Evolutionary conservation across 1,140 invertebrate genomes (phyloP), one percentile per base, ranked within the genome.

Genomic region (Microplitis mediator): DNA sequence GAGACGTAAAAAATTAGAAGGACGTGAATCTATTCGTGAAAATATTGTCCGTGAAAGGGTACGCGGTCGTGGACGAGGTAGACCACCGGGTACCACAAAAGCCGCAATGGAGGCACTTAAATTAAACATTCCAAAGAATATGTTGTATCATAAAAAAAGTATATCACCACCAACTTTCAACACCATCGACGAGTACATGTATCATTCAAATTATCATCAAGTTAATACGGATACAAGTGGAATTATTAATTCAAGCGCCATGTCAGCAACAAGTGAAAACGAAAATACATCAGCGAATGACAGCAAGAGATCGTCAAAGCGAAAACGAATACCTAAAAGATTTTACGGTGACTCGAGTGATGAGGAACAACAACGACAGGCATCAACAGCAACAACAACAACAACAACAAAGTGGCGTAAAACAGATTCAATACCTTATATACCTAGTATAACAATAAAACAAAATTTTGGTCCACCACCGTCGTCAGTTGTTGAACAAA

Each of bases 321-420:
- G 94, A 34, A 90, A 92, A 80, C 86, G 93, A 34, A 91, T 94
- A 35, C 94, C 93, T 5, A 95, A 94, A 79, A 93, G 92, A 78
- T 95, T 95, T 80, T 95, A 95, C 79, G 94, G 93, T 2, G 95
- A 95, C 81, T 93, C 93, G 0, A 95, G 93, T 79, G 93, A 94
- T 75, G 94, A 95, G 76, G 94, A 95, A 74, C 82, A 87, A 11
- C 90, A 92, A 3, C 92, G 91, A 23, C 23, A 23, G 23, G 23
- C 23, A 23, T 23, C 23, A 23, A 23, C 23, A 23, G 74, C 87
- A 88, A 13, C 73, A 74, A 34, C 23, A 23, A 70, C 72, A 63
- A 71, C 75, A 86, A 71, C 73, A 3, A 66, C 76, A 11, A 66
- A 75, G n/a, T 35, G 69, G 51, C 68, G 76, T 68, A 52, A 75